phyloP scores from a whole-genome alignment of 37 sponge, comb jelly and placozoan genomes.

The Petrosia ficiformis region DNA sequence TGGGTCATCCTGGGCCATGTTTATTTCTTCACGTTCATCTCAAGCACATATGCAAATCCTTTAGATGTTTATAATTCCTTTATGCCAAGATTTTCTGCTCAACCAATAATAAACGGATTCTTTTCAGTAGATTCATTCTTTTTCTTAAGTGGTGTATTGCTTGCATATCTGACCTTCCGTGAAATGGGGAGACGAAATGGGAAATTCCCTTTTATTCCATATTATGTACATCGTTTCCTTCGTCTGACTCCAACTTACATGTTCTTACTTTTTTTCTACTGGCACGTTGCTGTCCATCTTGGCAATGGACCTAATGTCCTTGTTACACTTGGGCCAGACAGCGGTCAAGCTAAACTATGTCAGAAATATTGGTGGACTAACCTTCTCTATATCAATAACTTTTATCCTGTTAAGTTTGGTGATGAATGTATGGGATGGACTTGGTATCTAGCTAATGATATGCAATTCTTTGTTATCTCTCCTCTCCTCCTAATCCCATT shows the following conservation, averaged over 20 bases:
- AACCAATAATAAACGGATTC: constrained; percentile 46
- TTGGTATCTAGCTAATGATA: constrained; percentile 92
- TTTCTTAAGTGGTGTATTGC: constrained; percentile 79
- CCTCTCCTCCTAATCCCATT: constrained; percentile 70
- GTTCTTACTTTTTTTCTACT: constrained; percentile 62
- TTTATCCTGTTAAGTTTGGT: constrained; percentile 58
- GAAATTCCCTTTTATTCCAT: constrained; percentile 52
- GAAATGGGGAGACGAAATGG: constrained; percentile 60
- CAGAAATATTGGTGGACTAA: constrained; percentile 90
- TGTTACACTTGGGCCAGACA: background rate
- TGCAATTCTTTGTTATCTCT: constrained; percentile 85
- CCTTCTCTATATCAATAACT: constrained; percentile 87
- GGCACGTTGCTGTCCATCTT: constrained; percentile 40
- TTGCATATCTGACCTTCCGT: constrained; percentile 62
- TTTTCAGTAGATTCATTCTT: constrained; percentile 83
- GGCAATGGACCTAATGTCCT: background rate
- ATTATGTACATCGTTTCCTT: constrained; percentile 77
- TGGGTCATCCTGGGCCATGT: constrained; percentile 87
- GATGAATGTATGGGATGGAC: constrained; percentile 79
- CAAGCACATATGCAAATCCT: background rate
- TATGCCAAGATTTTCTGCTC: constrained; percentile 36
- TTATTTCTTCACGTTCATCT: constrained; percentile 2
- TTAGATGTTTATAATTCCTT: background rate
- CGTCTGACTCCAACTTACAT: constrained; percentile 76
- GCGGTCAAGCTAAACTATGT: constrained; percentile 14